These are phyloP conservation scores for Coronaproctus castanopsis DNA, from an alignment of 2,888 invertebrate genomes.

Conservation along the genomic window DNA sequence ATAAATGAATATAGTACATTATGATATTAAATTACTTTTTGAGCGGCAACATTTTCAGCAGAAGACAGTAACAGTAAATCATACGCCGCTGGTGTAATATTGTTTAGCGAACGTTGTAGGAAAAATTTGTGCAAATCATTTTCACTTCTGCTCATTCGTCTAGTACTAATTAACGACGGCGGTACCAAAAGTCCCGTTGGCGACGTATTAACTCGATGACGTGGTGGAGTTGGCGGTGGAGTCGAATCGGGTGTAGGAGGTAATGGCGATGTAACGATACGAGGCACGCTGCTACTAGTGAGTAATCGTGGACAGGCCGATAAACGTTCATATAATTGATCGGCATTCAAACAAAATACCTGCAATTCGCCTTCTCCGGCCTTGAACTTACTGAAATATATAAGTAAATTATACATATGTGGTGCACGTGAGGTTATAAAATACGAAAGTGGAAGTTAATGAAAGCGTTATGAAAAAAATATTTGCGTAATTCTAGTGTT, in stretches of 20 bases:
- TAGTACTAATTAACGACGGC: constrained; percentile 19
- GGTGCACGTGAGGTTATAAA: too few species aligned
- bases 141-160: constrained; percentile 32
- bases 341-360: constrained; percentile 31
- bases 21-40: too few species aligned
- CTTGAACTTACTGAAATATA: constrained; percentile 30
- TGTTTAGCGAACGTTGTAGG: constrained; percentile 10
- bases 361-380: constrained; percentile 33
- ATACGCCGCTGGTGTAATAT: constrained; percentile 6
- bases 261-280: constrained; percentile 17
- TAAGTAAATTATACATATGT: too few species aligned
- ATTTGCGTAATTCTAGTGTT: too few species aligned
- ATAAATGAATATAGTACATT: too few species aligned
- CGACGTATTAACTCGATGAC: constrained; percentile 6
- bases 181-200: constrained; percentile 10
- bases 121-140: constrained; percentile 27
- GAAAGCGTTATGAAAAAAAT: too few species aligned
- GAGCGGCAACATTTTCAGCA: constrained; percentile 4
- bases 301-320: constrained; percentile 14
- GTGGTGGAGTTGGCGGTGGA: constrained; percentile 9
- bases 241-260: constrained; percentile 16
- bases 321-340: constrained; percentile 29
- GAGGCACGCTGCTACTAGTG: constrained; percentile 12
- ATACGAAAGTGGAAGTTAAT: too few species aligned
- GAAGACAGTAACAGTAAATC: constrained; percentile 13